These are phyloP conservation scores for Dryomyza anilis DNA, from an alignment of 2,888 invertebrate genomes.

Conservation along the genomic window DNA sequence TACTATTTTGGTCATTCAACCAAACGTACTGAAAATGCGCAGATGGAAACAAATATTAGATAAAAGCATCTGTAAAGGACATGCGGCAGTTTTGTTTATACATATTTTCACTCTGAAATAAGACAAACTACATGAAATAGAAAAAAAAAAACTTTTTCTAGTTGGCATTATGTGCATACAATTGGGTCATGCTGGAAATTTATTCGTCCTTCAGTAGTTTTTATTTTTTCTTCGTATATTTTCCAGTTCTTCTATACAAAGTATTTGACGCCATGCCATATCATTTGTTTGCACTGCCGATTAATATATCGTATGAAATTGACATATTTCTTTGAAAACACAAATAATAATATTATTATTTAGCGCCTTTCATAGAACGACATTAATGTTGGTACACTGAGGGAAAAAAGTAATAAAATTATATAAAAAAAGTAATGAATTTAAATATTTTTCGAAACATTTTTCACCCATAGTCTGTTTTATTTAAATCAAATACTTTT, in stretches of 20 bases:
- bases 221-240: background rate
- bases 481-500: no score
- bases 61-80: background rate
- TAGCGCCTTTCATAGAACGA: background rate
- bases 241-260: background rate
- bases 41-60: background rate
- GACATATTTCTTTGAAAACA: background rate
- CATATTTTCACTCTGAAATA: no score
- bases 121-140: background rate
- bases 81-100: background rate
- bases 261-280: background rate
- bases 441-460: no score
- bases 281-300: background rate
- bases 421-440: no score
- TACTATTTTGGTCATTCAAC: background rate
- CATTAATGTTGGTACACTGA: background rate
- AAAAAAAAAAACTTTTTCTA: background rate
- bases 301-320: constrained; percentile 1
- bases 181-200: background rate
- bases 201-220: background rate
- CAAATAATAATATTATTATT: background rate
- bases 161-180: background rate
- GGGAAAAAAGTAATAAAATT: no score
- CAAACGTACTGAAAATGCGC: background rate
- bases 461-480: no score